These are phyloP conservation scores for Paracyprichromis sp. DNA, from an alignment of 2,113 vertebrate genomes.

Conservation along the genomic window DNA sequence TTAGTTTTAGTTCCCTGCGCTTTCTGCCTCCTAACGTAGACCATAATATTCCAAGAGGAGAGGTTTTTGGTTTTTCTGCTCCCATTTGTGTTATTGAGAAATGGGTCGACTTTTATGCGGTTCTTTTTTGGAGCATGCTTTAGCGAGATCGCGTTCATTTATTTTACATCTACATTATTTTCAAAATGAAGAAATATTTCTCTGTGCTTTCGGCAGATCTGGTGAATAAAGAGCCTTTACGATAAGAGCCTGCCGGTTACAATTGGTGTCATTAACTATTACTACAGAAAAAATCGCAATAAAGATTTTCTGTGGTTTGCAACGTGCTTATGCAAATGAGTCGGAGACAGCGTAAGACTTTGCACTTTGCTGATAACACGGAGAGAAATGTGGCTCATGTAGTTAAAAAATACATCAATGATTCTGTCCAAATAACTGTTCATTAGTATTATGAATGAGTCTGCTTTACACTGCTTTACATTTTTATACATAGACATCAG, in stretches of 20 bases:
- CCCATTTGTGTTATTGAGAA: neutral
- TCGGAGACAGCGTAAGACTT: neutral
- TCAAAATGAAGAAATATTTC: neutral
- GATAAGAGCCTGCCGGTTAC: neutral
- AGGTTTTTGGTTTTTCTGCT: neutral
- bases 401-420: neutral
- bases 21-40: neutral
- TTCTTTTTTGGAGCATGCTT: neutral
- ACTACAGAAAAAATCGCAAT: neutral
- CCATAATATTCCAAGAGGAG: neutral
- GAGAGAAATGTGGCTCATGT: neutral
- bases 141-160: neutral
- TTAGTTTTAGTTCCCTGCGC: neutral
- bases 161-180: neutral
- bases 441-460: neutral
- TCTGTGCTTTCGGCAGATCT: neutral
- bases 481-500: neutral
- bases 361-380: neutral
- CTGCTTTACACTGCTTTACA: neutral
- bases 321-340: neutral
- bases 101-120: neutral
- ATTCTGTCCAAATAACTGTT: neutral
- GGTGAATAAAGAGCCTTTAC: neutral
- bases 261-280: neutral
- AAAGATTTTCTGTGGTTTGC: neutral